phyloP scores from a whole-genome alignment of 2,797 vertebrate genomes.

The Lepus townsendii region DNA sequence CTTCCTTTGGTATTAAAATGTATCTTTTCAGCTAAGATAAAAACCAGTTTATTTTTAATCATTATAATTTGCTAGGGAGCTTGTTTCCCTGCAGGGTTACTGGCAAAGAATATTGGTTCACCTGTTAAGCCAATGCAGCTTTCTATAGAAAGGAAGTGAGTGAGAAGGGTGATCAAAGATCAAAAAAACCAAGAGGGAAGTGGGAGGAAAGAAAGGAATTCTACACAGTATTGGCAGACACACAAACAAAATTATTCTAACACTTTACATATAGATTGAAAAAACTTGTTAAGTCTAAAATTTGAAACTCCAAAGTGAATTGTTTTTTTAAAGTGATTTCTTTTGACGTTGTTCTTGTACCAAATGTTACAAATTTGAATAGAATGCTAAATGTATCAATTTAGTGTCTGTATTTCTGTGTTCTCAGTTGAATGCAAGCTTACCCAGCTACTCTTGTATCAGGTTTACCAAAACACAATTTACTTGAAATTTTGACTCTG shows the following conservation, averaged over 20 bases:
- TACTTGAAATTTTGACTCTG: constrained; percentile 51
- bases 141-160: constrained; percentile 49
- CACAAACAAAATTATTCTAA: constrained; percentile 51
- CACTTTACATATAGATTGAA: constrained; percentile 52
- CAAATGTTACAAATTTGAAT: constrained; percentile 36
- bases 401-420: constrained; percentile 18
- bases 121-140: constrained; percentile 25
- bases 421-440: constrained; percentile 42
- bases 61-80: constrained; percentile 51
- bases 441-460: neutral
- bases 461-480: constrained; percentile 9
- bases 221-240: constrained; percentile 57
- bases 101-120: constrained; percentile 8
- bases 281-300: constrained; percentile 58
- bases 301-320: constrained; percentile 61
- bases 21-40: constrained; percentile 63
- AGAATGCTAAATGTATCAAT: neutral
- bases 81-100: constrained; percentile 40
- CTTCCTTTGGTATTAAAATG: constrained; percentile 60
- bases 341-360: constrained; percentile 55
- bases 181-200: constrained; percentile 58
- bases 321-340: constrained; percentile 64
- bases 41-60: constrained; percentile 57
- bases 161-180: neutral
- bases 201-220: constrained; percentile 55